phyloP scores from a whole-genome alignment of 2,888 invertebrate species.

The Lasioglossum oenotherae region DNA sequence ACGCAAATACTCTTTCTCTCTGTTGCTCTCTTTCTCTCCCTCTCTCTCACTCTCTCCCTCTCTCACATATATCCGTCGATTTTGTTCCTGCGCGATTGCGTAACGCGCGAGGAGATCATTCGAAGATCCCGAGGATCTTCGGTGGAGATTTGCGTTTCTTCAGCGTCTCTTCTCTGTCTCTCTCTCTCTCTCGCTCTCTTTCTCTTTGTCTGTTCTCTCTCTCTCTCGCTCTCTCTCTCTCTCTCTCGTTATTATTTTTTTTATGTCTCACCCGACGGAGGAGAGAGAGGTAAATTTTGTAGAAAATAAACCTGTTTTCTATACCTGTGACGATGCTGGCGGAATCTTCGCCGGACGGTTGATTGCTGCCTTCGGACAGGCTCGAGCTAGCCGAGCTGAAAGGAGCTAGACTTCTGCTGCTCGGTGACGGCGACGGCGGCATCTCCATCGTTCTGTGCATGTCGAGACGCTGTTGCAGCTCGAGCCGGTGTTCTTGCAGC shows the following conservation, averaged over 20 bases:
- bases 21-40: background rate
- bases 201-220: background rate
- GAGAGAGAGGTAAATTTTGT: conserved; percentile 61
- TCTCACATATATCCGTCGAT: background rate
- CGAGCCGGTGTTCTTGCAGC: conserved; percentile 83
- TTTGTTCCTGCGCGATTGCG: conserved; percentile 4
- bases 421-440: conserved; percentile 94
- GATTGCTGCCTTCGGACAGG: conserved; percentile 89
- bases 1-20: conserved; percentile 24
- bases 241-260: background rate
- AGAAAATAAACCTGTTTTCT: conserved; percentile 62
- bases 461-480: conserved; percentile 83
- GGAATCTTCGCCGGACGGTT: conserved; percentile 85
- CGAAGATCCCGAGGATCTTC: conserved; percentile 32
- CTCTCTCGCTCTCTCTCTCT: conserved; percentile 22
- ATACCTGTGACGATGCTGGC: conserved; percentile 96
- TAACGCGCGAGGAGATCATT: conserved; percentile 24
- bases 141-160: conserved; percentile 9
- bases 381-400: conserved; percentile 96
- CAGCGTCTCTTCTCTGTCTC: background rate
- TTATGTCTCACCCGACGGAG: background rate
- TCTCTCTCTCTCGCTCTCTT: conserved; percentile 5
- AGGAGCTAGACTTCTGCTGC: conserved; percentile 91
- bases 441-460: conserved; percentile 85
- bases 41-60: conserved; percentile 4